These are phyloP conservation scores for Raja brachyura DNA, from an alignment of 2,113 vertebrate genomes.

Conservation along the genomic window DNA sequence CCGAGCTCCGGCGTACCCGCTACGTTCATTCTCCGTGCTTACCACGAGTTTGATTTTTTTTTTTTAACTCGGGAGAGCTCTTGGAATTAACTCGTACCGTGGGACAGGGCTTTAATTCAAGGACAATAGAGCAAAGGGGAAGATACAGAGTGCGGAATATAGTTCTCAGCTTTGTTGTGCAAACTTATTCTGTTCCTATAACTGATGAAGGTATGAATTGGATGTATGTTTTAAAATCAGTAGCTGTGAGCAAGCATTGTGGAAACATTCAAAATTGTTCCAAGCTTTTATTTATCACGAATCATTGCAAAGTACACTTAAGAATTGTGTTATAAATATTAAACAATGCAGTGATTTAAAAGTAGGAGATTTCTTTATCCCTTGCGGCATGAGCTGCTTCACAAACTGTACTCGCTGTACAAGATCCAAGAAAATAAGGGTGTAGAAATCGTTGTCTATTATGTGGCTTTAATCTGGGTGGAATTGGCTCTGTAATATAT, in stretches of 20 bases:
- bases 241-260: background rate
- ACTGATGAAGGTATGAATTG: too few relatives aligned
- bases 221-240: background rate
- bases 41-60: too few relatives aligned
- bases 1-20: too few relatives aligned
- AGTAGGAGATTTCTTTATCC: background rate
- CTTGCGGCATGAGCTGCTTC: background rate
- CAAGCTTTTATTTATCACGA: background rate
- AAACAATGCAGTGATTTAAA: background rate
- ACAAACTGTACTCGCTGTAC: background rate
- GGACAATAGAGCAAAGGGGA: too few relatives aligned
- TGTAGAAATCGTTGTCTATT: background rate
- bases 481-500: background rate
- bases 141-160: too few relatives aligned
- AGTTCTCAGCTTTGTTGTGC: too few relatives aligned
- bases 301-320: background rate
- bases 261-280: background rate
- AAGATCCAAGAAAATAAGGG: background rate
- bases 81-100: too few relatives aligned
- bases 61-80: too few relatives aligned
- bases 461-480: background rate
- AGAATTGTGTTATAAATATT: background rate
- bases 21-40: too few relatives aligned
- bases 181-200: too few relatives aligned
- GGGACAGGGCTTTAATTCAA: too few relatives aligned